Percentiles rank a stretch among this genome's conserved stretches.
Evolutionary conservation across 2,888 invertebrate genomes (phyloP).

Genomic region (Machimus rusticus): DNA sequence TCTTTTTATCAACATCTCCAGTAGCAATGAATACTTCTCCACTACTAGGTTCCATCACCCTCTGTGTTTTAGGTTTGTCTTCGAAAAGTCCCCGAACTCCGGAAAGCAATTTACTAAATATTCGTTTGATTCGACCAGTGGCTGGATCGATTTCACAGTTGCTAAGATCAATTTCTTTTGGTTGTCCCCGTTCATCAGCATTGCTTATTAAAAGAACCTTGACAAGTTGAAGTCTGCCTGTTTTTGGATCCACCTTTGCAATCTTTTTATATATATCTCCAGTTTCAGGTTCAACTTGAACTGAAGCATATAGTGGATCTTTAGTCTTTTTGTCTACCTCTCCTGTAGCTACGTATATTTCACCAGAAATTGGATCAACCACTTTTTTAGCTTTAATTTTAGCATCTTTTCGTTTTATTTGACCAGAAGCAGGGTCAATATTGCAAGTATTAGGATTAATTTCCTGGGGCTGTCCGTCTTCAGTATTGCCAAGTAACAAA

Average conservation of each 20-base stretch:
- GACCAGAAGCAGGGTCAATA: constrained; percentile 72
- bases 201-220: constrained; percentile 74
- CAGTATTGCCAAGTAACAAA: background rate
- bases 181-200: constrained; percentile 74
- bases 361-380: constrained; percentile 73
- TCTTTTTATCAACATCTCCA: constrained; percentile 69
- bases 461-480: constrained; percentile 56
- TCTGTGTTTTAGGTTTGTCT: background rate
- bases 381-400: background rate
- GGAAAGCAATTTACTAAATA: constrained; percentile 68
- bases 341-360: constrained; percentile 75
- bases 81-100: background rate
- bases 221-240: constrained; percentile 73
- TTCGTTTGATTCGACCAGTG: constrained; percentile 74
- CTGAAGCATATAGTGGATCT: constrained; percentile 73
- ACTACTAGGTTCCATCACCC: constrained; percentile 67
- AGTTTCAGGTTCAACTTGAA: constrained; percentile 75
- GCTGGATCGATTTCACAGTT: constrained; percentile 77
- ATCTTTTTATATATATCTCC: constrained; percentile 79
- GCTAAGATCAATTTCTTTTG: constrained; percentile 76
- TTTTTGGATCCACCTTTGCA: constrained; percentile 75
- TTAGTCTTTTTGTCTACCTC: constrained; percentile 69
- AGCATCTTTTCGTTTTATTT: constrained; percentile 63
- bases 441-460: constrained; percentile 77
- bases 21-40: constrained; percentile 77